Base-by-base conservation (phyloP, 2,888 invertebrate genomes). In the Eilema depressum region DNA sequence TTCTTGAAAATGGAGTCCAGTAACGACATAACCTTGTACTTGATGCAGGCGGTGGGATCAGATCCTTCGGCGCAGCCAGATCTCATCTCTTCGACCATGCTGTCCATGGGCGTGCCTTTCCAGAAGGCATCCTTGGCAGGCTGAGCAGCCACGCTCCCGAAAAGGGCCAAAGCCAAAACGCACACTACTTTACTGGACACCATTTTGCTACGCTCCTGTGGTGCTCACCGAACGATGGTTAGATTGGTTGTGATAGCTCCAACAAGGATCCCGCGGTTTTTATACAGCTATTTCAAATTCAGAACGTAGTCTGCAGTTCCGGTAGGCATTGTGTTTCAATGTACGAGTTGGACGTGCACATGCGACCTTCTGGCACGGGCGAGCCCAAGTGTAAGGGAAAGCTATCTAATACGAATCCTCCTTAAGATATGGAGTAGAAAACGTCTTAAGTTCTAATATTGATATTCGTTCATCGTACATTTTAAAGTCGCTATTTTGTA, bases 41-140 rank as follows among this genome's bases (percentile, higher is more conserved):
- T 98, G 92, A 98, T 96, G 93, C 98, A 98, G 78, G 98, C 97
- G 71, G 98, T 96, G 26, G 97, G 97, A 89, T 98, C 98, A 82
- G 97, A 97, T 82, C 97, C 97, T 83, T 96, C 96, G 59, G 96
- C 96, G 90, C 98, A 98, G 86, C 97, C 97, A 70, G 96, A 96
- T 86, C 97, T 96, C 96, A 97, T 97, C 91, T 97, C 97, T 85
- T 97, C 97, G 64, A 98, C 97, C 93, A 97, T 96, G 68, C 96
- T 95, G 85, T 97, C 97, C 96, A 98, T 96, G 81, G 96, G 96
- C 23, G 97, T 97, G 75, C 96, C 96, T 84, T 97, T 97, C 97
- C 97, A 97, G 91, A 96, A 96, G 66, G 96, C 96, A 75, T 96
- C 94, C 85, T 97, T 96, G 62, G 96, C 96, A 28, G 97, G 96